Conservation (phyloP, 2,888 invertebrate species). For the Pandemis corylana region DNA sequence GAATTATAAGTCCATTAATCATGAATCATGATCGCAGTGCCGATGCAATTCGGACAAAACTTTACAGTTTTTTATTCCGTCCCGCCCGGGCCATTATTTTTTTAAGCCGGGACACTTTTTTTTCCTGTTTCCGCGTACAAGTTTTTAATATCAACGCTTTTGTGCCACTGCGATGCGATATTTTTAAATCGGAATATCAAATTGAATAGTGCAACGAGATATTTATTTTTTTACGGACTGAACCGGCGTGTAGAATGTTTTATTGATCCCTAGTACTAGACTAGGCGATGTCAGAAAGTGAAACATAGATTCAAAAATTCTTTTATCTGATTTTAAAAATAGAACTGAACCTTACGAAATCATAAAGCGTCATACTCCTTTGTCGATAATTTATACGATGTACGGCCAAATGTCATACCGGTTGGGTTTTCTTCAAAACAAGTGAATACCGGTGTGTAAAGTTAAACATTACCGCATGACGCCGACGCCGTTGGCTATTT, state of each 20-base stretch:
- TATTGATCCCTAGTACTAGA: neutral
- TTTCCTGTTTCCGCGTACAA: slow-evolving; percentile 15
- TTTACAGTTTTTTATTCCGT: slow-evolving; percentile 51
- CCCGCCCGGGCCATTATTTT: slow-evolving; percentile 31
- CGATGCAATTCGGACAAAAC: slow-evolving; percentile 56
- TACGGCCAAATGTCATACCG: neutral
- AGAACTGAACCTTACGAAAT: too few species aligned
- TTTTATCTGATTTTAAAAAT: too few species aligned
- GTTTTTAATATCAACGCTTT: slow-evolving; percentile 29
- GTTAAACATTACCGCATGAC: neutral
- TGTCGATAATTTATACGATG: too few species aligned
- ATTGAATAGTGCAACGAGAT: slow-evolving; percentile 4
- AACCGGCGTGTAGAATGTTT: slow-evolving; percentile 3
- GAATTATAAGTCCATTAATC: slow-evolving; percentile 75
- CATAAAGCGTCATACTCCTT: too few species aligned
- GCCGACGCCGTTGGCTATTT: neutral
- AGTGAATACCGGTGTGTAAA: neutral
- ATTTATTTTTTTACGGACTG: slow-evolving; percentile 9
- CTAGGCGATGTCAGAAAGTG: neutral
- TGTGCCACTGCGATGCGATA: neutral
- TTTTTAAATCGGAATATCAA: neutral
- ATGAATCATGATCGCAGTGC: slow-evolving; percentile 68
- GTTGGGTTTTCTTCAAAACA: neutral
- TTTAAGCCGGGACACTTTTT: slow-evolving; percentile 32
- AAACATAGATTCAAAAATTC: too few species aligned